A percentile compares a stretch with the other conserved stretches of the same genome.
Evolutionary conservation across 2,797 vertebrate species (phyloP).

Genomic region (Pipistrellus pipistrellus): DNA sequence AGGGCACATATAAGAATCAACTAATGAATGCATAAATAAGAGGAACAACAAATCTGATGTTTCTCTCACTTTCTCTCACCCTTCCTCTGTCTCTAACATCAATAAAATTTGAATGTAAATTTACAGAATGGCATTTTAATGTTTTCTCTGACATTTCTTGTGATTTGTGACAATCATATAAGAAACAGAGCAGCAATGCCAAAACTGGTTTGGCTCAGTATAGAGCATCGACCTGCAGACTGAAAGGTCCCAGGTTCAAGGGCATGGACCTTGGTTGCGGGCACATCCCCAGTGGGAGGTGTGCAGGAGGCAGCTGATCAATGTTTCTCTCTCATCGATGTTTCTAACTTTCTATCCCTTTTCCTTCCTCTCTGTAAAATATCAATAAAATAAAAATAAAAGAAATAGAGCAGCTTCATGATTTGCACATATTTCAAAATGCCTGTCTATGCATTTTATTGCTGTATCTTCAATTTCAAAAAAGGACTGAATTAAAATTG

Average conservation of each 20-base stretch:
- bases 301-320: too few relatives aligned
- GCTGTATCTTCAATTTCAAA: not conserved
- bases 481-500: not conserved
- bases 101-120: not conserved
- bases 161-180: not conserved
- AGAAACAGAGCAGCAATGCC: not conserved
- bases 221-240: too few relatives aligned
- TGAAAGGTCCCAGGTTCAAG: too few relatives aligned
- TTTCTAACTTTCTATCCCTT: too few relatives aligned
- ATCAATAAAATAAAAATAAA: not conserved
- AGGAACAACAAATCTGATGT: not conserved
- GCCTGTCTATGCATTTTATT: not conserved
- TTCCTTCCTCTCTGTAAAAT: too few relatives aligned
- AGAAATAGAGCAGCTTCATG: not conserved
- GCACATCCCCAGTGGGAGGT: too few relatives aligned
- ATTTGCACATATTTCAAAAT: slow-evolving; percentile 13
- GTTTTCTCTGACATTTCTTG: not conserved
- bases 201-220: too few relatives aligned
- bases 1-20: not conserved
- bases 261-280: too few relatives aligned
- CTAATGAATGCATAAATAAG: not conserved
- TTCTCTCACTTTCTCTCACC: not conserved
- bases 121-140: not conserved
- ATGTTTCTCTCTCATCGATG: too few relatives aligned
- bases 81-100: too few relatives aligned